Percentiles rank a stretch among this genome's conserved stretches.
phyloP scores from a whole-genome alignment of 2,797 vertebrate species.

The Acanthopagrus latus region DNA sequence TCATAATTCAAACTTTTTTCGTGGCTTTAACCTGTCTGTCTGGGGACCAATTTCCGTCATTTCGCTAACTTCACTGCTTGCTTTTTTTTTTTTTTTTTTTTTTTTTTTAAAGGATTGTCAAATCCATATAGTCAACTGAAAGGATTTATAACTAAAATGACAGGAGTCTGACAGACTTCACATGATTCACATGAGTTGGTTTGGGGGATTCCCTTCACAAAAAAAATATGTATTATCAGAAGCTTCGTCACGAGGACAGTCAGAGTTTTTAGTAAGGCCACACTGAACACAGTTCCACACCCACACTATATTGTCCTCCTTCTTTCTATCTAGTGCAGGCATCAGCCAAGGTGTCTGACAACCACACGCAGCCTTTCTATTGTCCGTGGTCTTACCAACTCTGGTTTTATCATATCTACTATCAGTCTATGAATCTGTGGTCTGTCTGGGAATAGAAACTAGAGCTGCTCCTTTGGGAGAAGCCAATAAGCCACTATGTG shows the following conservation, averaged over 20 bases:
- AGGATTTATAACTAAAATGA: neutral
- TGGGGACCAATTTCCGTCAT: slow-evolving; percentile 12
- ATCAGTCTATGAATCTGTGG: slow-evolving; percentile 26
- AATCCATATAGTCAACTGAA: slow-evolving; percentile 5
- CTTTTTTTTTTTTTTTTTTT: too few species aligned
- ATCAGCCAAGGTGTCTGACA: slow-evolving; percentile 41
- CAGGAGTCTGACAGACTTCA: neutral
- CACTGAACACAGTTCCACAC: neutral
- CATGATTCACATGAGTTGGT: neutral
- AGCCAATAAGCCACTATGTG: slow-evolving; percentile 15
- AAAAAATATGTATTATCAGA: neutral
- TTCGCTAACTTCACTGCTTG: too few species aligned
- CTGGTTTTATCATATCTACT: slow-evolving; percentile 38
- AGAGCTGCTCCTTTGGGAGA: slow-evolving; percentile 32
- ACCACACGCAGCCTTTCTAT: slow-evolving; percentile 34
- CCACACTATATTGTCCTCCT: slow-evolving; percentile 17
- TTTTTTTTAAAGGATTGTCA: slow-evolving; percentile 3
- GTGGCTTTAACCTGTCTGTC: slow-evolving; percentile 1
- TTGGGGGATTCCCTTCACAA: neutral
- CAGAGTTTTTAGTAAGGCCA: neutral
- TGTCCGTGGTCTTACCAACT: slow-evolving; percentile 34
- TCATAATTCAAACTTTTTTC: slow-evolving; percentile 36
- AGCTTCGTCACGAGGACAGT: neutral
- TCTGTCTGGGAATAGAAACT: slow-evolving; percentile 48
- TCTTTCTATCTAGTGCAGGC: slow-evolving; percentile 22